These are phyloP conservation scores for Sarcophaga carnaria DNA, from an alignment of 2,888 invertebrate genomes.

Conservation along the genomic window DNA sequence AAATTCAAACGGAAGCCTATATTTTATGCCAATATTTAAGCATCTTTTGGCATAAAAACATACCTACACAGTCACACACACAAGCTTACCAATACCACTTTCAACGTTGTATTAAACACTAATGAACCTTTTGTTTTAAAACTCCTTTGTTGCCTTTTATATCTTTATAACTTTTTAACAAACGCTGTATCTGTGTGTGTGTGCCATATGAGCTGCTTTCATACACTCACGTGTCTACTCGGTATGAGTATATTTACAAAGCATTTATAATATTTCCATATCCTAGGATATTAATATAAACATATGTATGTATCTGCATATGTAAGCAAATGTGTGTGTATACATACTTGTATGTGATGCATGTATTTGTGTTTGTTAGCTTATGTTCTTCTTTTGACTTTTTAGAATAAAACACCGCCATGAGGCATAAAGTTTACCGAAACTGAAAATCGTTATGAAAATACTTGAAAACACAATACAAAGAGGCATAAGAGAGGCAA, in stretches of 20 bases:
- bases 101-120: slow-evolving; percentile 38
- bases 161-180: not conserved
- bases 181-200: no score
- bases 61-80: not conserved
- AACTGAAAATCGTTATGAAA: slow-evolving; percentile 50
- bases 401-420: slow-evolving; percentile 49
- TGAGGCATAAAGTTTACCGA: slow-evolving; percentile 52
- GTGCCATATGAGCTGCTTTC: no score
- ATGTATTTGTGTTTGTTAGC: slow-evolving; percentile 7
- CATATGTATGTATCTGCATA: no score
- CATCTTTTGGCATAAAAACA: not conserved
- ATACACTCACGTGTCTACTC: no score
- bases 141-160: slow-evolving; percentile 47
- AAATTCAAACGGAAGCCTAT: not conserved
- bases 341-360: not conserved
- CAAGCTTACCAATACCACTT: not conserved
- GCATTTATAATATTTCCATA: not conserved
- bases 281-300: not conserved
- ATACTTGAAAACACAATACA: slow-evolving; percentile 47
- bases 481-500: slow-evolving; percentile 12
- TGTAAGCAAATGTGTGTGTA: no score
- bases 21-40: not conserved
- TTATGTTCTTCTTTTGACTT: slow-evolving; percentile 32
- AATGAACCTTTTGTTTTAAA: slow-evolving; percentile 59
- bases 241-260: not conserved